These are phyloP conservation scores for Sipha maydis DNA, from an alignment of 2,888 invertebrate genomes.

Conservation along the genomic window DNA sequence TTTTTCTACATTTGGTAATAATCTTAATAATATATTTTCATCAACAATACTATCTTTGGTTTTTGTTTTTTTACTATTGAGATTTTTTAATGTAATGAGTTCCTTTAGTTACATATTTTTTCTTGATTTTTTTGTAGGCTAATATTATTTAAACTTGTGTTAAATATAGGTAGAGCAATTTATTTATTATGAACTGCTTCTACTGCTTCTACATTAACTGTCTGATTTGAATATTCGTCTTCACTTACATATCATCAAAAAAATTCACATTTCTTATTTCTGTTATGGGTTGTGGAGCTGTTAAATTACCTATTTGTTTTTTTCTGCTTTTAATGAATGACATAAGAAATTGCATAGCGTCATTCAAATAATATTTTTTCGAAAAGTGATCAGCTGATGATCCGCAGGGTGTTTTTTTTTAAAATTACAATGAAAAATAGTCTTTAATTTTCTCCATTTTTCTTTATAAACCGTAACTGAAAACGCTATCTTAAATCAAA, in stretches of 20 bases:
- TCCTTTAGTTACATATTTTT: background rate
- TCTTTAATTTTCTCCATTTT: slow-evolving; percentile 30
- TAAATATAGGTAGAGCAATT: background rate
- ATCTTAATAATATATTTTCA: slow-evolving; percentile 6
- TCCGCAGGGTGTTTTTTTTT: slow-evolving; percentile 5
- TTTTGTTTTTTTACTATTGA: slow-evolving; percentile 21
- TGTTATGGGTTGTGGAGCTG: background rate
- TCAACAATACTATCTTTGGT: slow-evolving; percentile 5
- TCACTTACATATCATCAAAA: slow-evolving; percentile 3
- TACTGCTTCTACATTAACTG: background rate
- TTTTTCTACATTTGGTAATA: slow-evolving; percentile 21
- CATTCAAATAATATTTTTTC: slow-evolving; percentile 46
- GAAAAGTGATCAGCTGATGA: slow-evolving; percentile 47
- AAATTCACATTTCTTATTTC: slow-evolving; percentile 8
- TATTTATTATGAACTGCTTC: background rate
- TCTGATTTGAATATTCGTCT: slow-evolving; percentile 13
- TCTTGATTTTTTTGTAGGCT: background rate
- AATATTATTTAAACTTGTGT: slow-evolving; percentile 6
- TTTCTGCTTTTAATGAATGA: slow-evolving; percentile 20
- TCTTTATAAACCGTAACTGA: slow-evolving; percentile 11
- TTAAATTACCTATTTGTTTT: slow-evolving; percentile 22
- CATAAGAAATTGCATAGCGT: slow-evolving; percentile 18
- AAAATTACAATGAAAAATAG: background rate
- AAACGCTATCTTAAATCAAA: background rate
- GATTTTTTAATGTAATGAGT: background rate